These are phyloP conservation scores for Dromococcyx pavoninus DNA, from an alignment of 2,797 vertebrate species.

Conservation along the genomic window DNA sequence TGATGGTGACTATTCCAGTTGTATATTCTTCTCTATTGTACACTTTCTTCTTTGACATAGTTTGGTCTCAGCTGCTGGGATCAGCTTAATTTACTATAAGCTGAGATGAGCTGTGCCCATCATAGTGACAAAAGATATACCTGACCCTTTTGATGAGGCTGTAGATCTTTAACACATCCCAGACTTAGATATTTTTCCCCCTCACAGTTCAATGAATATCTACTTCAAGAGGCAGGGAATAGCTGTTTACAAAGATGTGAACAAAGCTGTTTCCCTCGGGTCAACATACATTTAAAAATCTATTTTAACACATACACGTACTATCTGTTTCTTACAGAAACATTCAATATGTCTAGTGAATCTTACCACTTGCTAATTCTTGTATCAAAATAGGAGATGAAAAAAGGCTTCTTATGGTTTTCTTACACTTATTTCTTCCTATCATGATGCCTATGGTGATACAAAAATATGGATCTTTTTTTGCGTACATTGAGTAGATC, in stretches of 20 bases:
- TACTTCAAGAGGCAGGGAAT: slow-evolving; percentile 19
- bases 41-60: slow-evolving; percentile 40
- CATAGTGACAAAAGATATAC: slow-evolving; percentile 44
- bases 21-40: slow-evolving; percentile 65
- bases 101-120: slow-evolving; percentile 33
- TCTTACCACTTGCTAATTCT: neutral
- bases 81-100: slow-evolving; percentile 53
- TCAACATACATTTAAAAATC: slow-evolving; percentile 36
- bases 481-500: neutral
- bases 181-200: neutral
- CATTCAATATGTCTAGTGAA: neutral
- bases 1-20: slow-evolving; percentile 48
- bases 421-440: neutral
- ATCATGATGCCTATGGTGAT: neutral
- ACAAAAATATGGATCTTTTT: neutral
- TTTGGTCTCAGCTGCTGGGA: slow-evolving; percentile 38
- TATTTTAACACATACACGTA: slow-evolving; percentile 2
- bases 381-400: neutral
- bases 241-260: slow-evolving; percentile 55
- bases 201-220: slow-evolving; percentile 35
- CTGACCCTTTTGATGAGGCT: slow-evolving; percentile 47
- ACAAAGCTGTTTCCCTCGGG: slow-evolving; percentile 41
- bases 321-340: slow-evolving; percentile 21
- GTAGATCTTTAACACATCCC: neutral
- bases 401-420: neutral